A percentile compares a stretch with the other conserved stretches of the same genome.
phyloP scores from a whole-genome alignment of 2,888 invertebrate species.

The Hirtodrosophila alboralis region DNA sequence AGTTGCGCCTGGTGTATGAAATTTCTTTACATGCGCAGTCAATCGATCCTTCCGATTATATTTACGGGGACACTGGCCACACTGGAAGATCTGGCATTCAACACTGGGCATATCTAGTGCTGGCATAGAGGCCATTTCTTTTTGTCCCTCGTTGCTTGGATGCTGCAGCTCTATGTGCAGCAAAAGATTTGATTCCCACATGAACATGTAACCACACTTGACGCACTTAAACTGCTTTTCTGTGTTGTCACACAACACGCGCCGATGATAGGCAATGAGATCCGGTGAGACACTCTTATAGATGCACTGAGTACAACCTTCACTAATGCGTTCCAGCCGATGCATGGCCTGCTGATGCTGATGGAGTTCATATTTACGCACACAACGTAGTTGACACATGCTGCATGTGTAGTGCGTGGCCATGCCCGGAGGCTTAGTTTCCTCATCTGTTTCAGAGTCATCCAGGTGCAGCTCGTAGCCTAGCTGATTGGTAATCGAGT shows the following conservation, averaged over 20 bases:
- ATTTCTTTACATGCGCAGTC: conserved; percentile 78
- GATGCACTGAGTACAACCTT: conserved; percentile 86
- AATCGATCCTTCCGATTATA: conserved; percentile 82
- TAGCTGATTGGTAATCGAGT: conserved; percentile 81
- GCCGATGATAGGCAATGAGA: conserved; percentile 85
- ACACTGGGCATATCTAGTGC: neutral
- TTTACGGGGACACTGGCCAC: conserved; percentile 78
- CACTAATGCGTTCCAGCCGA: conserved; percentile 84
- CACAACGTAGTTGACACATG: conserved; percentile 76
- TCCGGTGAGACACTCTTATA: conserved; percentile 85
- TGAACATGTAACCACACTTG: conserved; percentile 80
- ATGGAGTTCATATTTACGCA: conserved; percentile 79
- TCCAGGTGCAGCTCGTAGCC: conserved; percentile 82
- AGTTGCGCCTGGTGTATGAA: conserved; percentile 46
- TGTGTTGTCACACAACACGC: conserved; percentile 81
- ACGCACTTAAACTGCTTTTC: conserved; percentile 78
- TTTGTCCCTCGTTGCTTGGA: conserved; percentile 17
- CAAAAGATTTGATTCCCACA: conserved; percentile 82
- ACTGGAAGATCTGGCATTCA: conserved; percentile 71
- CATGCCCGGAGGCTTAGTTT: conserved; percentile 43
- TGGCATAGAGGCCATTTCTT: neutral
- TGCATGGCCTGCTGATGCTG: conserved; percentile 82
- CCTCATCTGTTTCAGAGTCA: conserved; percentile 84
- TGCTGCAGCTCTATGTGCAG: conserved; percentile 74
- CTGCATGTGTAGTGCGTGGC: conserved; percentile 70